These are phyloP conservation scores for Drosophila emarginata DNA, from an alignment of 2,888 invertebrate genomes.

Conservation along the genomic window DNA sequence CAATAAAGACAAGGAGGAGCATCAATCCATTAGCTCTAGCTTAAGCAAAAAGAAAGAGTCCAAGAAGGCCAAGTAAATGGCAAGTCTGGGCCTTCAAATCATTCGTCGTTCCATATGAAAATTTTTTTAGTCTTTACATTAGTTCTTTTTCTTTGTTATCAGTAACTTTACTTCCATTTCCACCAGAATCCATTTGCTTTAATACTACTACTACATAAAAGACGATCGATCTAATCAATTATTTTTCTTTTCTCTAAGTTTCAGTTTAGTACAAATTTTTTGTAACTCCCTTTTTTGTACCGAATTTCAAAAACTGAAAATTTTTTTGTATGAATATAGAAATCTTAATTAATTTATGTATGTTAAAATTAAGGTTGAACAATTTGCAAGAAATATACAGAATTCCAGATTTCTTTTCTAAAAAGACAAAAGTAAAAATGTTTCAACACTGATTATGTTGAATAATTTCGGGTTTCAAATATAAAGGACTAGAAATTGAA, in stretches of 20 bases:
- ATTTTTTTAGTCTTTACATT: slow-evolving; percentile 9
- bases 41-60: slow-evolving; percentile 81
- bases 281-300: slow-evolving; percentile 4
- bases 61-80: slow-evolving; percentile 80
- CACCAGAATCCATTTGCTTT: not conserved
- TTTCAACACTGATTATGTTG: not conserved
- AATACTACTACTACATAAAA: not conserved
- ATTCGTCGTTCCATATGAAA: slow-evolving; percentile 20
- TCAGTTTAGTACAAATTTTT: slow-evolving; percentile 4
- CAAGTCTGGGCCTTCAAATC: not conserved
- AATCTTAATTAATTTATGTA: slow-evolving; percentile 14
- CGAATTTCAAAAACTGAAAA: not conserved
- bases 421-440: not conserved
- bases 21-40: slow-evolving; percentile 54
- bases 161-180: not conserved
- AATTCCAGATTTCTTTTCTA: slow-evolving; percentile 8
- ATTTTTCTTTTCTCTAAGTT: not conserved
- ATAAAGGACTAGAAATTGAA: too few relatives aligned
- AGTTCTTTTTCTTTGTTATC: slow-evolving; percentile 1
- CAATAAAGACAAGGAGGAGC: slow-evolving; percentile 74
- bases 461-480: too few relatives aligned
- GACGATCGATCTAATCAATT: slow-evolving; percentile 1
- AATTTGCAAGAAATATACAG: not conserved
- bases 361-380: slow-evolving; percentile 6
- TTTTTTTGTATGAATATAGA: slow-evolving; percentile 7